Evolutionary conservation across 2,888 invertebrate species (phyloP).

Genomic region (Leptopilina myrica): DNA sequence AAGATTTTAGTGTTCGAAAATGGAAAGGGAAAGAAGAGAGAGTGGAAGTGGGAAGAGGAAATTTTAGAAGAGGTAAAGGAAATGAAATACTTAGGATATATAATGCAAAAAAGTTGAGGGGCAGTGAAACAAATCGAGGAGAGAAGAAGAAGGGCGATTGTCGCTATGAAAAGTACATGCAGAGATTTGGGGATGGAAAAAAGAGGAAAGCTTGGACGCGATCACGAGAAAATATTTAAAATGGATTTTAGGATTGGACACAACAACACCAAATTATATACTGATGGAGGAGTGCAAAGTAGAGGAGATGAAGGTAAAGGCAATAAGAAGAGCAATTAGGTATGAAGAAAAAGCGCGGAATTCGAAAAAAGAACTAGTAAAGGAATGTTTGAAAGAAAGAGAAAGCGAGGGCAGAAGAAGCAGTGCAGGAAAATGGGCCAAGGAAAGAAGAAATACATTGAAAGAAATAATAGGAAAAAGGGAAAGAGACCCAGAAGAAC

Average conservation of each 20-base stretch:
- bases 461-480: background rate
- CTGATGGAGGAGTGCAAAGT: background rate
- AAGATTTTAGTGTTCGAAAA: too few relatives aligned
- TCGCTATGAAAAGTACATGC: background rate
- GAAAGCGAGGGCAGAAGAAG: background rate
- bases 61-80: too few relatives aligned
- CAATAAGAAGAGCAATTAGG: background rate
- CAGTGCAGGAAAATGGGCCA: background rate
- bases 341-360: background rate
- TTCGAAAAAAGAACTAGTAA: background rate
- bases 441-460: background rate
- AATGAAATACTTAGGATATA: too few relatives aligned
- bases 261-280: background rate
- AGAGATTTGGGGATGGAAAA: background rate
- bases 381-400: background rate
- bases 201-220: background rate
- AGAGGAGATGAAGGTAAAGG: background rate
- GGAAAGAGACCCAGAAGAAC: background rate
- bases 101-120: too few relatives aligned
- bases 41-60: too few relatives aligned
- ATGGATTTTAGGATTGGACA: background rate
- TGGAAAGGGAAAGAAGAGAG: too few relatives aligned
- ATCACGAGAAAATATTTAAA: slow-evolving; percentile 1
- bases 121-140: too few relatives aligned
- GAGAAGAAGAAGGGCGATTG: slow-evolving; percentile 74